These are phyloP conservation scores for Globodera rostochiensis DNA, from an alignment of 1,140 invertebrate species.

Conservation along the genomic window DNA sequence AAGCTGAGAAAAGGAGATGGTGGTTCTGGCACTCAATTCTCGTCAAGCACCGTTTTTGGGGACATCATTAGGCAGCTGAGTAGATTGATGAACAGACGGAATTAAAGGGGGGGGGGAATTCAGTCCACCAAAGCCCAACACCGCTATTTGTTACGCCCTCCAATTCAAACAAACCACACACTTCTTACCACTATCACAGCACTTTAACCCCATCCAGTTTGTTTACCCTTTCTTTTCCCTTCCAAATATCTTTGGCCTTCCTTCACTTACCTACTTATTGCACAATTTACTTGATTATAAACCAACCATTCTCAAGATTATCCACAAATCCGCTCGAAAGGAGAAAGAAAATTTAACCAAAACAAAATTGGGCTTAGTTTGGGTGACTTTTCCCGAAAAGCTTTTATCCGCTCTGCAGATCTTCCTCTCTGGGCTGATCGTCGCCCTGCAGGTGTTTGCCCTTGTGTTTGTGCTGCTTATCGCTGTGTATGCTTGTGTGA, in stretches of 20 bases:
- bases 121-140: not conserved
- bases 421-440: conserved; percentile 24
- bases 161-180: not conserved
- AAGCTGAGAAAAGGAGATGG: conserved; percentile 15
- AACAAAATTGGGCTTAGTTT: not conserved
- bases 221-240: not conserved
- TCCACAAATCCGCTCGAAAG: not conserved
- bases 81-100: conserved; percentile 22
- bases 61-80: conserved; percentile 31
- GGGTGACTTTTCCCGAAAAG: not conserved
- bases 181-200: not conserved
- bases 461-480: conserved; percentile 31
- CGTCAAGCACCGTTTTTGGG: conserved; percentile 29
- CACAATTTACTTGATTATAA: not conserved
- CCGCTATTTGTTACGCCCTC: not conserved
- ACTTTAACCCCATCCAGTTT: not conserved
- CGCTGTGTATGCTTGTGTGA: conserved; percentile 35
- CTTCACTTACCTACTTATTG: not conserved
- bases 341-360: conserved; percentile 11
- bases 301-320: not conserved
- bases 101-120: not conserved
- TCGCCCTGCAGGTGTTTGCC: conserved; percentile 35
- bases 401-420: conserved; percentile 33
- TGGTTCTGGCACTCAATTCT: conserved; percentile 25
- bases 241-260: not conserved